These are phyloP conservation scores for Pterophyllum scalare DNA, from an alignment of 2,113 vertebrate species.

Conservation along the genomic window DNA sequence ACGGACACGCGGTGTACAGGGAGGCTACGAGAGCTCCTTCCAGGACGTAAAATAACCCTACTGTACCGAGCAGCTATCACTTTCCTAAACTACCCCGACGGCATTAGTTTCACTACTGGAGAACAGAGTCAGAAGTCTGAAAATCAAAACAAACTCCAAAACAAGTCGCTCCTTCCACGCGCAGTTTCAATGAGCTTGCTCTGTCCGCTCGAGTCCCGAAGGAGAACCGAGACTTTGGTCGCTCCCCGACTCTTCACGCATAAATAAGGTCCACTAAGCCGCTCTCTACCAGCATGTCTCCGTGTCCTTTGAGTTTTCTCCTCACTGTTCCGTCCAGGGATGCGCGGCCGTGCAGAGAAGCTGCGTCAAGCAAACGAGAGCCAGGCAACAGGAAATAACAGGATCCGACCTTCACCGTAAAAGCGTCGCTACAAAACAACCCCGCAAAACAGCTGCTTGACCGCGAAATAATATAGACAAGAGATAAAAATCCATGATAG, in stretches of 20 bases:
- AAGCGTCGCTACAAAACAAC: not conserved
- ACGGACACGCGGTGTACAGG: not conserved
- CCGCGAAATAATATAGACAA: not conserved
- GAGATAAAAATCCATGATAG: not conserved
- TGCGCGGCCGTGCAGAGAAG: conserved; percentile 39
- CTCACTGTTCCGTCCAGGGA: conserved; percentile 42
- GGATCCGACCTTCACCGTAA: not conserved
- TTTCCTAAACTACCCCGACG: not conserved
- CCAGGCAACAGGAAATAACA: conserved; percentile 6
- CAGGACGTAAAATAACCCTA: not conserved
- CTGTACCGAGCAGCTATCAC: not conserved
- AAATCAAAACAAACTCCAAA: conserved; percentile 34
- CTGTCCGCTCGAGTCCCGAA: not conserved
- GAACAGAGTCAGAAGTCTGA: not conserved
- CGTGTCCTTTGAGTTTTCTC: not conserved
- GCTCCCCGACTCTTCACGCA: not conserved
- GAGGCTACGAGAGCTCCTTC: not conserved
- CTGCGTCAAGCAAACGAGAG: conserved; percentile 16
- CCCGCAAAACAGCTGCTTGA: not conserved
- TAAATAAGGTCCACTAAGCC: not conserved
- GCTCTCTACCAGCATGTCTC: not conserved
- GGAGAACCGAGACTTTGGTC: not conserved
- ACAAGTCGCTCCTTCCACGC: conserved; percentile 17
- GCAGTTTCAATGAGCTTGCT: not conserved
- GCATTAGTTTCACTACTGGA: not conserved